Percentiles rank a stretch among this genome's conserved stretches.
These are phyloP conservation scores for Myotis planiceps DNA, from an alignment of 2,797 vertebrate genomes.

Conservation along the genomic window DNA sequence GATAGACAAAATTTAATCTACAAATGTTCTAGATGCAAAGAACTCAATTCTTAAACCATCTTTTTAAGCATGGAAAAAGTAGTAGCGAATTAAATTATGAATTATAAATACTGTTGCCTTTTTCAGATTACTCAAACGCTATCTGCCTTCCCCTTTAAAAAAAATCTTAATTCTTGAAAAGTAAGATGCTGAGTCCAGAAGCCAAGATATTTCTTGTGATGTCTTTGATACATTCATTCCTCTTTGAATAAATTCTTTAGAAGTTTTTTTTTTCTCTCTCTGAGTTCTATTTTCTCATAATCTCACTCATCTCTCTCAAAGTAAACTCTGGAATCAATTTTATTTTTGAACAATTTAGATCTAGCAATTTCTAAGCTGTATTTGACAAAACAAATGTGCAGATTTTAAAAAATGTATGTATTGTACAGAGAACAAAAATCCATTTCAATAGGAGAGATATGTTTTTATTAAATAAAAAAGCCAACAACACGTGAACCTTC, in stretches of 20 bases:
- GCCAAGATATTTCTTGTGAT: neutral
- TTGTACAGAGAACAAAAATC: neutral
- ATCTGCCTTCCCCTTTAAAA: neutral
- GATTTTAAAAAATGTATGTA: neutral
- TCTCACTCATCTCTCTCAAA: neutral
- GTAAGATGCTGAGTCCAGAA: neutral
- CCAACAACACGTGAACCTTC: neutral
- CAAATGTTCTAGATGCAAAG: neutral
- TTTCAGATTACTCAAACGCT: neutral
- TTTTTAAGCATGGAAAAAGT: slow-evolving; percentile 23
- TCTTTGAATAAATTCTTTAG: slow-evolving; percentile 7
- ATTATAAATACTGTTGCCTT: slow-evolving; percentile 3
- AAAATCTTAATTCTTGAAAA: neutral
- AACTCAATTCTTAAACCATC: neutral
- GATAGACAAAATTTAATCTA: neutral
- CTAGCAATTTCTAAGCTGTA: neutral
- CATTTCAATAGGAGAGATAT: neutral
- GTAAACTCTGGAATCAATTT: neutral
- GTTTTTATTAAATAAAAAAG: neutral
- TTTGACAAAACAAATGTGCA: neutral
- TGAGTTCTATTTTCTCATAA: neutral
- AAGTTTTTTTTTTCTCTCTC: neutral
- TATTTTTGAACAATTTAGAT: slow-evolving; percentile 2
- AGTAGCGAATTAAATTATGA: neutral
- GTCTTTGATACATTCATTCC: neutral